Evolutionary conservation across 2,797 vertebrate genomes (phyloP).

Genomic region (Steatocranus sp.): DNA sequence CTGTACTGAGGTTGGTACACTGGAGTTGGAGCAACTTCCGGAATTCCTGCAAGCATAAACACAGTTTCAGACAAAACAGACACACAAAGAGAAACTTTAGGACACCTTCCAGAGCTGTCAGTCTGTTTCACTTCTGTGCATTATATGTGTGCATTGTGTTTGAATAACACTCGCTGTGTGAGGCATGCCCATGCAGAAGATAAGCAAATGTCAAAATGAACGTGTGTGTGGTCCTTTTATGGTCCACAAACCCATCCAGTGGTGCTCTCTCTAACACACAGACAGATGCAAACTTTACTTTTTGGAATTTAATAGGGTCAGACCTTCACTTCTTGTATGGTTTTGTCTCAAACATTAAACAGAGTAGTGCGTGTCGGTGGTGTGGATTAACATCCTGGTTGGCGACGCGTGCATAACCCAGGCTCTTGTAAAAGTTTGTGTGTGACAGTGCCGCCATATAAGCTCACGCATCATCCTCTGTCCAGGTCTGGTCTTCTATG

Average conservation of each 20-base stretch:
- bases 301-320: slow-evolving; percentile 39
- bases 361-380: not conserved
- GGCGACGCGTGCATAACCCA: slow-evolving; percentile 23
- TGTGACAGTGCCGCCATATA: slow-evolving; percentile 51
- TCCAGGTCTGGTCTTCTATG: slow-evolving; percentile 55
- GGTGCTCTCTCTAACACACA: not conserved
- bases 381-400: not conserved
- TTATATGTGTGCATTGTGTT: slow-evolving; percentile 27
- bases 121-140: slow-evolving; percentile 12
- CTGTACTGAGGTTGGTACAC: slow-evolving; percentile 77
- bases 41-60: slow-evolving; percentile 69
- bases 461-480: slow-evolving; percentile 25
- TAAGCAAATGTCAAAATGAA: slow-evolving; percentile 56
- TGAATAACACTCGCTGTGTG: slow-evolving; percentile 21
- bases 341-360: slow-evolving; percentile 33
- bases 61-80: slow-evolving; percentile 8
- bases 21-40: slow-evolving; percentile 71
- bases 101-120: slow-evolving; percentile 27
- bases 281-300: slow-evolving; percentile 28
- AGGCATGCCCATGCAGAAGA: slow-evolving; percentile 48
- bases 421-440: slow-evolving; percentile 50
- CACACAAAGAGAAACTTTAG: slow-evolving; percentile 20
- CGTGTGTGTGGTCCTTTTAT: slow-evolving; percentile 63
- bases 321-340: slow-evolving; percentile 4
- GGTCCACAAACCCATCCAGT: slow-evolving; percentile 1